Evolutionary conservation across 2,888 invertebrate genomes (phyloP), one percentile per base, ranked within the genome.

Genomic region (Petrophora chlorosata): DNA sequence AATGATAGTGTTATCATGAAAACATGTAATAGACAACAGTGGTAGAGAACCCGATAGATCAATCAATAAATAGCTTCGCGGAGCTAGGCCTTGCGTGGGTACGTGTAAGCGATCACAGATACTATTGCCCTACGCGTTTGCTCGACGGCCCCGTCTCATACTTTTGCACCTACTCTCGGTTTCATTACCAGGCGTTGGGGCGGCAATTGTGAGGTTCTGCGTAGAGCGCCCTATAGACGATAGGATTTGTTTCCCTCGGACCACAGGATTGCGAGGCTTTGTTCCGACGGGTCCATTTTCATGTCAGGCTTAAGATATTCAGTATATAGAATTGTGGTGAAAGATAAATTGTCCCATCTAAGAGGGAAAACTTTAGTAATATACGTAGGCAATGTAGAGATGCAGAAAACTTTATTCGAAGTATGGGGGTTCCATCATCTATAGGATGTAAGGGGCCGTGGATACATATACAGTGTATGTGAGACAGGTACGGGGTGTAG

Each of bases 51-150:
- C 86, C 84, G 79, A 84, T 64, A 85, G 81, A 81, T 82, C 73
- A 73, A 76, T 84, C 74, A 67, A 72, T 71, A 78, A 48, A 62
- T 80, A 87, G 88, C 82, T 87, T 86, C 85, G 73, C 84, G 78
- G 87, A 85, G 87, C 85, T 83, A 82, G 87, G 87, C 86, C 78
- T 86, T 87, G 89, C 89, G 89, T 90, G 90, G 53, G 82, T 79
- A 79, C 71, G 88, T 89, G 90, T 89, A 90, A 90, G 90, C 90
- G 75, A 74, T 88, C 84, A 88, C 82, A 84, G 79, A 84, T 88
- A 88, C 85, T 86, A n/a, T n/a, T 80, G 85, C 76, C 83, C 79
- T 63, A 65, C 60, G 79, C 86, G 82, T 63, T 78, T 67, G 82
- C 86, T 87, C 88, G 84, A 86, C 78, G 68, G 69, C 73, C 50